Conservation (phyloP, 2,888 invertebrate species). For the Phorcus lineatus region DNA sequence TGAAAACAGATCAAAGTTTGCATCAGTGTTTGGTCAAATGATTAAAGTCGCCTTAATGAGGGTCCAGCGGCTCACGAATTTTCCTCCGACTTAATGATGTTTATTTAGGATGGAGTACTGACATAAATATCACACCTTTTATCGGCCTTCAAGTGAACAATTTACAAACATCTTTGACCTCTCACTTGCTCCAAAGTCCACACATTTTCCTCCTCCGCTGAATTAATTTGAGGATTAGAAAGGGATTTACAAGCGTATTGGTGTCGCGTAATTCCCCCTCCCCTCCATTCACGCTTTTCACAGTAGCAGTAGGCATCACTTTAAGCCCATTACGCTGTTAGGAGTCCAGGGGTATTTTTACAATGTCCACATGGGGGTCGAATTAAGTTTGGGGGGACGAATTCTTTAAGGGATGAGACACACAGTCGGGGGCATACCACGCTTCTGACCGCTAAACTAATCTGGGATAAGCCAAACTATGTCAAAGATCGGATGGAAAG, state of each 20-base stretch:
- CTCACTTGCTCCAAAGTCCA: not conserved
- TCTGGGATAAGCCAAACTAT: not conserved
- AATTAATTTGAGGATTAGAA: not conserved
- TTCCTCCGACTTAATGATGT: not conserved
- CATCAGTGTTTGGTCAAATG: not conserved
- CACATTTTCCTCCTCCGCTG: not conserved
- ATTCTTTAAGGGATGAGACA: not conserved
- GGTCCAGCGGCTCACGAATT: not conserved
- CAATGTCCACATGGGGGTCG: not conserved
- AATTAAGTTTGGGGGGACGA: not conserved
- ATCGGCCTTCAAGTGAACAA: not conserved
- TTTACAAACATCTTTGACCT: not conserved
- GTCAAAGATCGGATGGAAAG: not conserved
- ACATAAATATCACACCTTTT: not conserved
- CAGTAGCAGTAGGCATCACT: not conserved
- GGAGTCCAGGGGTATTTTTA: not conserved
- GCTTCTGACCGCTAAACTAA: not conserved
- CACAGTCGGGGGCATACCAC: not conserved
- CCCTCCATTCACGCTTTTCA: not conserved
- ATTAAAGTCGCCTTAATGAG: not conserved
- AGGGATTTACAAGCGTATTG: not conserved
- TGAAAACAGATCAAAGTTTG: slow-evolving; percentile 7
- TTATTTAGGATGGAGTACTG: not conserved
- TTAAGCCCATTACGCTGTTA: not conserved
- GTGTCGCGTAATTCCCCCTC: not conserved